Evolutionary conservation across 2,113 vertebrate species (phyloP).

Genomic region (Podocnemis expansa): DNA sequence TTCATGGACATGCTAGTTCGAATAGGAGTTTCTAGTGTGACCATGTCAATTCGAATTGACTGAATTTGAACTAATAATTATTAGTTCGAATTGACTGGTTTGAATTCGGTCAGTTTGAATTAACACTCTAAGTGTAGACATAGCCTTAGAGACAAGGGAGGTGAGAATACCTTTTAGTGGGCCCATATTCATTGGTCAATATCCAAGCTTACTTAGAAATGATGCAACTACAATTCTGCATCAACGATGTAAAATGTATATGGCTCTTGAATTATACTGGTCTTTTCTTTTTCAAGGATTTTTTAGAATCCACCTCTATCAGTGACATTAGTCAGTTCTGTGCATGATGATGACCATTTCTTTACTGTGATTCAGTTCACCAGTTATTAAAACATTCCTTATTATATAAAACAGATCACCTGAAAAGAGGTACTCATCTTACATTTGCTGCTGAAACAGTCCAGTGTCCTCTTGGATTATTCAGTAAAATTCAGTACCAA

Average conservation of each 20-base stretch:
- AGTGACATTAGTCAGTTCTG: neutral
- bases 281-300: neutral
- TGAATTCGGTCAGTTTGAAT: too few relatives aligned
- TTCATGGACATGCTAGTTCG: too few relatives aligned
- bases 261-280: neutral
- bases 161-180: neutral
- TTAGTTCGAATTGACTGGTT: too few relatives aligned
- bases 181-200: neutral
- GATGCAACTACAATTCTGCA: neutral
- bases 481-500: neutral
- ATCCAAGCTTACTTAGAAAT: neutral
- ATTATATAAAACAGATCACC: conserved; percentile 7
- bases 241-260: neutral
- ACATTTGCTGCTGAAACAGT: neutral
- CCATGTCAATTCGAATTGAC: too few relatives aligned
- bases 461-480: neutral
- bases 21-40: too few relatives aligned
- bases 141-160: neutral
- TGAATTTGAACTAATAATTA: too few relatives aligned
- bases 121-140: too few relatives aligned
- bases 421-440: conserved; percentile 26
- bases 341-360: neutral
- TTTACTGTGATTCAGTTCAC: accelerated
- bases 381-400: conserved; percentile 27
- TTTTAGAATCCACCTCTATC: neutral